Conservation (phyloP, 1,140 invertebrate genomes). For the Apis laboriosa region DNA sequence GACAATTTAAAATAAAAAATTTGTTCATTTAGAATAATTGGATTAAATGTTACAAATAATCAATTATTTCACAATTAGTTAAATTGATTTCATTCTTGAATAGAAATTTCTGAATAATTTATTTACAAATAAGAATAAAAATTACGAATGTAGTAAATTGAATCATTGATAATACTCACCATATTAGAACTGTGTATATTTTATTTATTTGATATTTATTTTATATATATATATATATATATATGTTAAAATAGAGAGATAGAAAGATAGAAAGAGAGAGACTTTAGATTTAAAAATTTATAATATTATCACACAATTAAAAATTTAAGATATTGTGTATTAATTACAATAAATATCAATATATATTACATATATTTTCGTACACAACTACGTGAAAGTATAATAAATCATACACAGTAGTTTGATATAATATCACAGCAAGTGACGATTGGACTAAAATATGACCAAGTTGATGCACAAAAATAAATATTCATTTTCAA, state of each 20-base stretch:
- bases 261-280: no score
- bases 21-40: neutral
- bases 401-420: constrained; percentile 22
- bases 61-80: neutral
- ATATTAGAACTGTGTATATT: constrained; percentile 32
- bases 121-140: neutral
- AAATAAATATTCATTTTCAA: constrained; percentile 44
- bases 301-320: constrained; percentile 9
- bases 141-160: constrained; percentile 3
- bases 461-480: constrained; percentile 19
- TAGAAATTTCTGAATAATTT: neutral
- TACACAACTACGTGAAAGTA: constrained; percentile 17
- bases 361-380: neutral
- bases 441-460: constrained; percentile 13
- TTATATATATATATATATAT: neutral
- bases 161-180: constrained; percentile 23
- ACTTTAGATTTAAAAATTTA: constrained; percentile 20
- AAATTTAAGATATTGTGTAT: neutral
- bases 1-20: neutral
- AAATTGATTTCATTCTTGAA: neutral
- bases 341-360: constrained; percentile 9
- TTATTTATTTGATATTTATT: constrained; percentile 23
- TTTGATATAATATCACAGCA: constrained; percentile 39
- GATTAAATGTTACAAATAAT: neutral
- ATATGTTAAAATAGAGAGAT: neutral